A percentile compares a stretch with the other conserved stretches of the same genome.
Evolutionary conservation across 2,888 invertebrate genomes (phyloP).

Genomic region (Parnassius glacialis): DNA sequence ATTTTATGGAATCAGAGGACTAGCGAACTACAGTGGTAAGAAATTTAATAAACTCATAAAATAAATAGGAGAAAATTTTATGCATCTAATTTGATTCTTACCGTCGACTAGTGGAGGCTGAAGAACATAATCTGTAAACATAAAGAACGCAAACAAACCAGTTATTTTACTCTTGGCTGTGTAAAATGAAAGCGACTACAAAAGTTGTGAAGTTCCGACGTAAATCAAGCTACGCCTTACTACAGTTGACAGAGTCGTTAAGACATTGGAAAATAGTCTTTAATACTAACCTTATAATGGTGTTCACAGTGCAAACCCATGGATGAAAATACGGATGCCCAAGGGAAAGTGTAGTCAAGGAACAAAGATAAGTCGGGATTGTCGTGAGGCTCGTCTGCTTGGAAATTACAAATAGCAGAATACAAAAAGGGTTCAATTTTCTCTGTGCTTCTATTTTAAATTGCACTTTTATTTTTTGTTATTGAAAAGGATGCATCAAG

Average conservation of each 20-base stretch:
- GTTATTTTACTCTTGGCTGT: slow-evolving; percentile 49
- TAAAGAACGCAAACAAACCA: slow-evolving; percentile 47
- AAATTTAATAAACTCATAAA: neutral
- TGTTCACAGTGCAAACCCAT: slow-evolving; percentile 31
- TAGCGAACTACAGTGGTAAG: too few relatives aligned
- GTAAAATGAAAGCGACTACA: slow-evolving; percentile 70
- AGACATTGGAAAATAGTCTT: slow-evolving; percentile 33
- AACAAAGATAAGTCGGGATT: slow-evolving; percentile 76
- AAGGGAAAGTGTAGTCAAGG: slow-evolving; percentile 75
- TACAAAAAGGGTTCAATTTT: slow-evolving; percentile 57
- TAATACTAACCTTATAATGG: slow-evolving; percentile 33
- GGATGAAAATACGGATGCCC: slow-evolving; percentile 48
- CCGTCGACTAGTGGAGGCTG: slow-evolving; percentile 22
- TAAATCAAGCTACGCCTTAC: slow-evolving; percentile 58
- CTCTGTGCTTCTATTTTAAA: slow-evolving; percentile 48
- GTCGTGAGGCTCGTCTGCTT: slow-evolving; percentile 63
- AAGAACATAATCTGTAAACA: slow-evolving; percentile 42
- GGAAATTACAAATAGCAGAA: slow-evolving; percentile 70
- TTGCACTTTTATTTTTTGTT: slow-evolving; percentile 32
- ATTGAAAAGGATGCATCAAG: slow-evolving; percentile 25
- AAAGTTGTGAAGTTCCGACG: slow-evolving; percentile 66
- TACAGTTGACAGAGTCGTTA: slow-evolving; percentile 26
- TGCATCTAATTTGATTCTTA: slow-evolving; percentile 21
- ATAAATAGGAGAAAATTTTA: slow-evolving; percentile 10
- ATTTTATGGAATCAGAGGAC: too few relatives aligned